Evolutionary conservation across 37 sponge, comb jelly and placozoan genomes (phyloP).

Genomic region (Beroe forskalii): DNA sequence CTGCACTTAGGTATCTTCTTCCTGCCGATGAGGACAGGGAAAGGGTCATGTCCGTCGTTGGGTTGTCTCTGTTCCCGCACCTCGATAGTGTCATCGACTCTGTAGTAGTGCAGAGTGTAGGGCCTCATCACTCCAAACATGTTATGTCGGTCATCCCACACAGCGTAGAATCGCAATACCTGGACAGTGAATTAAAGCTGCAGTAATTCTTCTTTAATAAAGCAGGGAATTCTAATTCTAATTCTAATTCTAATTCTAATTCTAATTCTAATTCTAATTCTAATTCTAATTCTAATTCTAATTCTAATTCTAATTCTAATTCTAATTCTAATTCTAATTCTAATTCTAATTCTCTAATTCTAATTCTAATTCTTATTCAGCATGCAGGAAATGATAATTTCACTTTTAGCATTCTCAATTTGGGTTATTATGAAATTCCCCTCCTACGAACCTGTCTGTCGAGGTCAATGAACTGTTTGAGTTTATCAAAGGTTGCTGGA

Average conservation of each 20-base stretch:
- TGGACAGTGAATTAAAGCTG: too few relatives aligned
- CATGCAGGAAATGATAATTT: neutral
- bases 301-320: too few relatives aligned
- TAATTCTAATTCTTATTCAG: too few relatives aligned
- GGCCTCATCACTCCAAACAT: slow-evolving; percentile 97
- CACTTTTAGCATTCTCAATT: neutral
- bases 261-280: too few relatives aligned
- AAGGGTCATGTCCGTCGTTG: slow-evolving; percentile 95
- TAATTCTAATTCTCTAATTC: too few relatives aligned
- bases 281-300: too few relatives aligned
- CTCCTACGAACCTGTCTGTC: slow-evolving; percentile 82
- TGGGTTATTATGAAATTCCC: too few relatives aligned
- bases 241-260: too few relatives aligned
- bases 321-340: too few relatives aligned
- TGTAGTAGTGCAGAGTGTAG: slow-evolving; percentile 85
- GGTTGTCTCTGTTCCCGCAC: slow-evolving; percentile 88
- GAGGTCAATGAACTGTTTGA: slow-evolving; percentile 90
- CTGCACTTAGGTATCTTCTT: slow-evolving; percentile 86
- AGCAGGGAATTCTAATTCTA: too few relatives aligned
- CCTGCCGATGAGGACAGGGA: slow-evolving; percentile 87
- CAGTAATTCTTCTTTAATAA: too few relatives aligned
- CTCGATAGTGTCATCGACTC: slow-evolving; percentile 94
- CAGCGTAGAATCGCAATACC: slow-evolving; percentile 88
- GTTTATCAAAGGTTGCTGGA: slow-evolving; percentile 84
- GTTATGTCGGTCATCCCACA: slow-evolving; percentile 96